phyloP scores from a whole-genome alignment of 2,888 invertebrate species.

The Tipula unca region DNA sequence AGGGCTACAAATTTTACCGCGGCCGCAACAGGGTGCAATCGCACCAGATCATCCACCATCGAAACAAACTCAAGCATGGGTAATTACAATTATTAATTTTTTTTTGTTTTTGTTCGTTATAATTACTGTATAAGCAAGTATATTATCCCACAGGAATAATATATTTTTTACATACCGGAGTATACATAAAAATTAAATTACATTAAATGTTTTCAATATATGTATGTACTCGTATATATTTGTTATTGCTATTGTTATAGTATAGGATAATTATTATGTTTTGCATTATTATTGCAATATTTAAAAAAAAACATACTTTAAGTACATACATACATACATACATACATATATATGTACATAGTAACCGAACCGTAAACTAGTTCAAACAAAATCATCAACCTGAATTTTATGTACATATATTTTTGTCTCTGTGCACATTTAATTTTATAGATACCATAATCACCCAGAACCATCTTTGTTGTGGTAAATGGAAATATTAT shows the following conservation, averaged over 20 bases:
- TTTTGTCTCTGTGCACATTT: neutral
- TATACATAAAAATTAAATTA: neutral
- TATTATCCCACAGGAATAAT: neutral
- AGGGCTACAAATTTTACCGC: slow-evolving; percentile 29
- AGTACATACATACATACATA: too few relatives aligned
- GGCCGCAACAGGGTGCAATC: slow-evolving; percentile 48
- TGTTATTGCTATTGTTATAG: neutral
- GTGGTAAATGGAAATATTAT: too few relatives aligned
- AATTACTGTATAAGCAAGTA: neutral
- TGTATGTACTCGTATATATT: too few relatives aligned
- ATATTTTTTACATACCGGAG: too few relatives aligned
- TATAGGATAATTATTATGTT: neutral
- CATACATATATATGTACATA: too few relatives aligned
- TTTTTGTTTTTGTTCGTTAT: neutral
- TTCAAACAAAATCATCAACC: neutral
- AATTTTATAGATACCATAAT: neutral
- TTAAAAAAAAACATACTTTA: too few relatives aligned
- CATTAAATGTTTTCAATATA: neutral
- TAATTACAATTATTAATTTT: slow-evolving; percentile 23
- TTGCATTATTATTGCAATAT: neutral
- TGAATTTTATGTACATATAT: neutral
- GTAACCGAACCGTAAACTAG: neutral
- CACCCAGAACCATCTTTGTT: neutral
- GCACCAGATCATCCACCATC: slow-evolving; percentile 64
- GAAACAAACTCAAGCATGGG: slow-evolving; percentile 66